Base-by-base conservation (phyloP, 2,113 vertebrate species). In the Myotis brandtii region DNA sequence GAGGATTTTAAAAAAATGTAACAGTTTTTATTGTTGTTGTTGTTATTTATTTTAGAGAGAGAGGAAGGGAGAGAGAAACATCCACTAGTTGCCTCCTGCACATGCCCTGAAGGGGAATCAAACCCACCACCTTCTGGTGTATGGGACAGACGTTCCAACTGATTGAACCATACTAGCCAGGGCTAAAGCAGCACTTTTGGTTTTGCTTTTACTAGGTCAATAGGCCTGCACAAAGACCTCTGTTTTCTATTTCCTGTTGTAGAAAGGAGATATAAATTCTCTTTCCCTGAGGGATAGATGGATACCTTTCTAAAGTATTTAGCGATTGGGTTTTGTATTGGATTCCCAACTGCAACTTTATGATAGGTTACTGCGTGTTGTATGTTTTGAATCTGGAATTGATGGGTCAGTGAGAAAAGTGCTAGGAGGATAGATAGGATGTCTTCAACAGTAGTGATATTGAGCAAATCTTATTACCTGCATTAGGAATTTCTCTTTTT, bases 391-490 rank as follows among this genome's bases (percentile, higher is more conserved):
- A 73, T 89, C 37, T 77, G 52, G 54, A 67, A 86, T 89, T 87
- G 62, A 87, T n/a, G 43, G 5, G n/a, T 66, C 66, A 80, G 3
- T 93, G 66, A 95, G 76, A 83, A 95, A 89, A 96, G 62, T 18
- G 21, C 0, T 73, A 69, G 34, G 62, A 77, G 7, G 66, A n/a
- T 75, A 76, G 66, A n/a, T 75, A 76, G 77, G 43, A 40, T 56
- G 3, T 94, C 80, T 92, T 52, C 25, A 75, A 5, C 34, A 81
- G 10, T 80, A 46, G 72, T 95, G n/a, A 85, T 89, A 46, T 9
- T 76, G 27, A 89, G 16, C 73, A 81, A 40, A 46, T 76, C 30
- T 69, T 83, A 64, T 10, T 93, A 76, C 30, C 25, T 20, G 4
- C 12, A 59, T 64, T 48, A 13, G 92, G 20, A 85, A 88, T 91